These are phyloP conservation scores for Probosciger aterrimus DNA, from an alignment of 2,113 vertebrate species.

Conservation along the genomic window DNA sequence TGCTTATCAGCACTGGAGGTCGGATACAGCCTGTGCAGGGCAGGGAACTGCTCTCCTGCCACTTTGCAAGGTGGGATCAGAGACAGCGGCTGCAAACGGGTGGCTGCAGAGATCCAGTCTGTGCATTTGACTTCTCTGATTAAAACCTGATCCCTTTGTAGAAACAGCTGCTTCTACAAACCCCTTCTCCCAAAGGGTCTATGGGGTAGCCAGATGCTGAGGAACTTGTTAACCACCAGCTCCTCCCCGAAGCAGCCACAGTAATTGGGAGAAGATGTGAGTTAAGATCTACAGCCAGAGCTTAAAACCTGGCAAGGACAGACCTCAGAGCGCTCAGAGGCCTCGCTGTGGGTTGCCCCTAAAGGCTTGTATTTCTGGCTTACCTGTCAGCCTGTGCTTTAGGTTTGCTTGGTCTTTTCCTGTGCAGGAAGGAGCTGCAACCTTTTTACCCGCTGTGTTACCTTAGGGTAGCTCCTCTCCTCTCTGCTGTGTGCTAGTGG, in stretches of 20 bases:
- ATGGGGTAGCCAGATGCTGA: neutral
- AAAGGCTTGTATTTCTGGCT: neutral
- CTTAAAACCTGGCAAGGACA: conserved; percentile 26
- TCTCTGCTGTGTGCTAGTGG: neutral
- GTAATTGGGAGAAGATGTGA: conserved; percentile 46
- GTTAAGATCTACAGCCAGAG: conserved; percentile 8
- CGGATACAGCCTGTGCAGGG: neutral
- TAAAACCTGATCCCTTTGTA: neutral
- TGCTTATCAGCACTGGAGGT: neutral
- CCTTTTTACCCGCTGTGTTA: neutral
- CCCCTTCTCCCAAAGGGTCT: neutral
- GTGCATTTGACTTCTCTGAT: neutral
- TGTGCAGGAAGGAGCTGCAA: neutral
- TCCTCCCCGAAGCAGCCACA: neutral
- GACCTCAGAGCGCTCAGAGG: neutral
- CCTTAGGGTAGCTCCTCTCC: neutral
- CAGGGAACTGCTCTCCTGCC: neutral
- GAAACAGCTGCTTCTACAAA: conserved; percentile 1
- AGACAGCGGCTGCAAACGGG: neutral
- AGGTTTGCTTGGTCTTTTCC: neutral
- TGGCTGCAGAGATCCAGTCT: neutral
- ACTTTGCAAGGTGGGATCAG: neutral
- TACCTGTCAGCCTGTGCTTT: neutral
- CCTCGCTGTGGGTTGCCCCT: neutral
- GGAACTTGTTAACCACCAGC: neutral